A percentile compares a stretch with the other conserved stretches of the same genome.
Evolutionary conservation across 2,113 vertebrate genomes (phyloP).

Genomic region (Gnathonemus echidnorhynchus): DNA sequence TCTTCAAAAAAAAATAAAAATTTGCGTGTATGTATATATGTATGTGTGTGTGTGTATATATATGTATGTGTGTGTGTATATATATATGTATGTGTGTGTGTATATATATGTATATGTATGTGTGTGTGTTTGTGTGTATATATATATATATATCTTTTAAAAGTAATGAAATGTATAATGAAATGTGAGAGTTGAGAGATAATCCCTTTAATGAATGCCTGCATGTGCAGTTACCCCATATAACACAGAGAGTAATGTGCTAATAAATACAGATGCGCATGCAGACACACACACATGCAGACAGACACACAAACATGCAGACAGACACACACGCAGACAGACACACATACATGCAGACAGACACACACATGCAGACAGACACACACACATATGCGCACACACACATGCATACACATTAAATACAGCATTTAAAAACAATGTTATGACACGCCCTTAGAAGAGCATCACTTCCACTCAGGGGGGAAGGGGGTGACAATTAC

Average conservation of each 20-base stretch:
- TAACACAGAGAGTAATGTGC: neutral
- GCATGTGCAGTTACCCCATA: neutral
- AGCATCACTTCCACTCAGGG: neutral
- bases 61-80: no score
- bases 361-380: constrained; percentile 30
- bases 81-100: neutral
- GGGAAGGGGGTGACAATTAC: neutral
- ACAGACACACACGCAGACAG: constrained; percentile 18
- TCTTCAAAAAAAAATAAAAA: neutral
- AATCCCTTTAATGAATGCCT: neutral
- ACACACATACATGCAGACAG: constrained; percentile 22
- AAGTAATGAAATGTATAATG: neutral
- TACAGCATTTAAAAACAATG: neutral
- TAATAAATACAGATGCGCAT: constrained; percentile 28
- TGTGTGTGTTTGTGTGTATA: neutral
- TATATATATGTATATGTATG: neutral
- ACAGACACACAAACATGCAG: neutral
- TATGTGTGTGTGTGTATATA: no score
- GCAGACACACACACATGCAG: neutral
- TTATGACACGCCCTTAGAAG: neutral
- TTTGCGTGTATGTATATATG: no score
- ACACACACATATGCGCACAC: no score
- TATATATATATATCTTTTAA: neutral
- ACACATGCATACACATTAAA: constrained; percentile 36
- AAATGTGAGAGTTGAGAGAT: neutral